These are phyloP conservation scores for Drosophila mojavensis DNA, from an alignment of 1,140 invertebrate genomes.

Conservation along the genomic window DNA sequence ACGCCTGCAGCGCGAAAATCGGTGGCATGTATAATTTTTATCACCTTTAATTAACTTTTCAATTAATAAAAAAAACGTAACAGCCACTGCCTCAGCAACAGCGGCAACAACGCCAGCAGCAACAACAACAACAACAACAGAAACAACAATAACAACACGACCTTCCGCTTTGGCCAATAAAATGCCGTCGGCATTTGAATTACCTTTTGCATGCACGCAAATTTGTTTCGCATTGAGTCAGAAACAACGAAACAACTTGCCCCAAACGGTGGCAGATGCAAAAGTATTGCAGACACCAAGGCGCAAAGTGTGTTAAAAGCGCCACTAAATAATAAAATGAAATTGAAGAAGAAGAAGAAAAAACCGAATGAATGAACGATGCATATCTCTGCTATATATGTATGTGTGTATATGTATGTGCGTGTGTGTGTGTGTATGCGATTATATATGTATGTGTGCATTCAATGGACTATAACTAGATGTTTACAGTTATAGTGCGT, in stretches of 20 bases:
- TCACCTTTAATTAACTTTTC: slow-evolving; percentile 84
- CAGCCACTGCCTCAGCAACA: slow-evolving; percentile 33
- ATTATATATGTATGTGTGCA: neutral
- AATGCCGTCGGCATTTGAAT: slow-evolving; percentile 64
- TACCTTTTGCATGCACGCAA: slow-evolving; percentile 25
- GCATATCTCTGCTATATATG: neutral
- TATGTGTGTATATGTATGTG: neutral
- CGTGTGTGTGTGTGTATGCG: neutral
- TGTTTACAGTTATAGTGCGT: no score
- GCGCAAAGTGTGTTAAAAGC: slow-evolving; percentile 1
- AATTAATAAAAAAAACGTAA: slow-evolving; percentile 78
- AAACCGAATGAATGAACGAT: neutral
- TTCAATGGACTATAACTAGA: no score
- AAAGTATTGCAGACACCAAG: slow-evolving; percentile 17
- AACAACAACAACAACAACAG: slow-evolving; percentile 27
- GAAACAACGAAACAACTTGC: neutral
- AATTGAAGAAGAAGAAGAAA: neutral
- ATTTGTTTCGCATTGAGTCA: neutral
- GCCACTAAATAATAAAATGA: neutral
- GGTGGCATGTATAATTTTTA: slow-evolving; percentile 84
- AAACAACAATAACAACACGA: neutral
- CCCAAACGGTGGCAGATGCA: neutral
- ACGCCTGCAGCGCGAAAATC: slow-evolving; percentile 83
- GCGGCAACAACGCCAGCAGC: no score
- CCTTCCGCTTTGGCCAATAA: slow-evolving; percentile 30